A percentile compares a stretch with the other conserved stretches of the same genome.
Evolutionary conservation across 2,113 vertebrate species (phyloP).

Genomic region (Triplophysa tibetana): DNA sequence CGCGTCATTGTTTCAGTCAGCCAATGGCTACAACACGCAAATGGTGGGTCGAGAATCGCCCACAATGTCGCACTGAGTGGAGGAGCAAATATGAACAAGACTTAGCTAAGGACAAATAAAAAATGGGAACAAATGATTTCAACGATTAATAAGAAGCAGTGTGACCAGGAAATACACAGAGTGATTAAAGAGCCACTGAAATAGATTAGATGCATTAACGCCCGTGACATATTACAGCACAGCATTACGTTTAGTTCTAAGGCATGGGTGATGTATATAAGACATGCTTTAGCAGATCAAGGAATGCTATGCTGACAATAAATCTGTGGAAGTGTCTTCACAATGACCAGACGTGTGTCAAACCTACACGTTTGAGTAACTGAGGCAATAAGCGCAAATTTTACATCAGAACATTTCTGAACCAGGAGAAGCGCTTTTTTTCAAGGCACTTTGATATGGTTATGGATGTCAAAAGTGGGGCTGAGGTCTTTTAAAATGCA

Average conservation of each 20-base stretch:
- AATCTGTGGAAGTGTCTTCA: slow-evolving; percentile 25
- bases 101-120: not conserved
- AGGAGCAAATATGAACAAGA: not conserved
- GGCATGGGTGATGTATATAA: slow-evolving; percentile 30
- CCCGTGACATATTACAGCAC: slow-evolving; percentile 28
- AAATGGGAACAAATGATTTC: slow-evolving; percentile 36
- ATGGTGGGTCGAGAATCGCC: slow-evolving; percentile 64
- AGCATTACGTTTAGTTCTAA: slow-evolving; percentile 16
- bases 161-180: too few relatives aligned
- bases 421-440: slow-evolving; percentile 10
- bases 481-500: slow-evolving; percentile 3
- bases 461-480: not conserved
- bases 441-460: slow-evolving; percentile 9
- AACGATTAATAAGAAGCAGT: slow-evolving; percentile 53
- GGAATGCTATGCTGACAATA: slow-evolving; percentile 11
- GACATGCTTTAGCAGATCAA: slow-evolving; percentile 36
- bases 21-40: slow-evolving; percentile 73
- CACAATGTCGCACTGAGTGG: slow-evolving; percentile 46
- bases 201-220: slow-evolving; percentile 11
- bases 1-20: slow-evolving; percentile 56
- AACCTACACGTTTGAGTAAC: slow-evolving; percentile 6
- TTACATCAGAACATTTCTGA: not conserved
- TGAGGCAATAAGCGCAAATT: slow-evolving; percentile 32
- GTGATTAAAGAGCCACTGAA: slow-evolving; percentile 26
- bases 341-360: slow-evolving; percentile 33